phyloP scores from a whole-genome alignment of 2,797 vertebrate genomes.

The Sebastes oblongus region DNA sequence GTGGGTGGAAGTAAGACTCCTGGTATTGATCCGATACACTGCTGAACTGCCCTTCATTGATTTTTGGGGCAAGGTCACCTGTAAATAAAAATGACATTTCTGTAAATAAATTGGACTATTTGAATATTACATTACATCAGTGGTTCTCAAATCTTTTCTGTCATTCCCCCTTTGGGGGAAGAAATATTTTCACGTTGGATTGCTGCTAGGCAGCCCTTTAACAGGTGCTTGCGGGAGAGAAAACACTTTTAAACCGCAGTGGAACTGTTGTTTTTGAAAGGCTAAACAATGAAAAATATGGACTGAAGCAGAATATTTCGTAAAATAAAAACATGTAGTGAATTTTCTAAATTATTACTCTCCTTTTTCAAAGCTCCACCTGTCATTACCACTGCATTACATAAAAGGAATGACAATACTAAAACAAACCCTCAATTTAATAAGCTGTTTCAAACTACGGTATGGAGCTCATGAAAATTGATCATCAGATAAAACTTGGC shows the following conservation, averaged over 20 bases:
- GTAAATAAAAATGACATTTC: constrained; percentile 48
- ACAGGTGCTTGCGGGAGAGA: no score
- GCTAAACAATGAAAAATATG: no score
- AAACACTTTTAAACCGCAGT: no score
- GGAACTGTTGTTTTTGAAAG: no score
- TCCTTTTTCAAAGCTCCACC: no score
- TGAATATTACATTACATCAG: not conserved
- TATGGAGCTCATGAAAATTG: constrained; percentile 16
- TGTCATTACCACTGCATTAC: not conserved
- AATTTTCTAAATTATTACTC: no score
- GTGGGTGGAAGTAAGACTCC: constrained; percentile 89
- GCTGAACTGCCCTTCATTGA: constrained; percentile 76
- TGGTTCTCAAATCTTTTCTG: no score
- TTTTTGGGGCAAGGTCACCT: constrained; percentile 83
- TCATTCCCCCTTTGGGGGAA: no score
- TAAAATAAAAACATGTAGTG: no score
- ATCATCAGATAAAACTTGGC: constrained; percentile 17
- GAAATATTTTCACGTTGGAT: no score
- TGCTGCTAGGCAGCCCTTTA: no score
- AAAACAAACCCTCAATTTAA: not conserved
- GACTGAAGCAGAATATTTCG: no score
- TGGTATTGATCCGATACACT: constrained; percentile 87
- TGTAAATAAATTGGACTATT: not conserved
- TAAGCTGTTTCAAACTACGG: not conserved
- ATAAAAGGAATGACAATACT: constrained; percentile 1